Evolutionary conservation across 2,113 vertebrate species (phyloP).

Genomic region (Myotis lucifugus): DNA sequence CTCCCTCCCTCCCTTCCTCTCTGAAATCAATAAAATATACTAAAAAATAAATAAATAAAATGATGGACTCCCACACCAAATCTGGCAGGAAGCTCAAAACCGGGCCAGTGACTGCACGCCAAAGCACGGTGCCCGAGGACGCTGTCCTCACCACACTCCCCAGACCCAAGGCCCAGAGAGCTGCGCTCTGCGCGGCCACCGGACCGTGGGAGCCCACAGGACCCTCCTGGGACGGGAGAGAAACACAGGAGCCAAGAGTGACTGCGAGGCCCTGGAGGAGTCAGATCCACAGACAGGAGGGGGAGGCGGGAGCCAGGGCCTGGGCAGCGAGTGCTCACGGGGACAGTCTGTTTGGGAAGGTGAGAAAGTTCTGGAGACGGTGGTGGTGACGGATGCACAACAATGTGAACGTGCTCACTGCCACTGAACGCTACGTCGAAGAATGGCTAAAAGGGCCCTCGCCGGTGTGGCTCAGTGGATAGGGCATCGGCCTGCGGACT

Average conservation of each 20-base stretch:
- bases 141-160: background rate
- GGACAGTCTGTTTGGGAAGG: background rate
- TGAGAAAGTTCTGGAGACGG: background rate
- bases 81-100: background rate
- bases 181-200: no score
- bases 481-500: no score
- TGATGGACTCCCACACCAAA: background rate
- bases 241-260: background rate
- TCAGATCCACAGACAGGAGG: background rate
- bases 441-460: no score
- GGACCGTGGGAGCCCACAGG: no score
- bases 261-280: background rate
- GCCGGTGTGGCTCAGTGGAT: no score
- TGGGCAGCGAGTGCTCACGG: background rate
- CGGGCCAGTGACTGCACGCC: fast-evolving
- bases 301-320: background rate
- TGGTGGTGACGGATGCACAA: background rate
- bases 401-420: background rate
- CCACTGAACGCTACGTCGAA: background rate
- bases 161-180: no score
- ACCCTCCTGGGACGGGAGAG: background rate
- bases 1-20: no score
- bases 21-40: no score
- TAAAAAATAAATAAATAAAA: no score
- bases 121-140: background rate